Percentiles rank a stretch among this genome's conserved stretches.
These are phyloP conservation scores for Daphoenositta chrysoptera DNA, from an alignment of 2,113 vertebrate genomes.

Conservation along the genomic window DNA sequence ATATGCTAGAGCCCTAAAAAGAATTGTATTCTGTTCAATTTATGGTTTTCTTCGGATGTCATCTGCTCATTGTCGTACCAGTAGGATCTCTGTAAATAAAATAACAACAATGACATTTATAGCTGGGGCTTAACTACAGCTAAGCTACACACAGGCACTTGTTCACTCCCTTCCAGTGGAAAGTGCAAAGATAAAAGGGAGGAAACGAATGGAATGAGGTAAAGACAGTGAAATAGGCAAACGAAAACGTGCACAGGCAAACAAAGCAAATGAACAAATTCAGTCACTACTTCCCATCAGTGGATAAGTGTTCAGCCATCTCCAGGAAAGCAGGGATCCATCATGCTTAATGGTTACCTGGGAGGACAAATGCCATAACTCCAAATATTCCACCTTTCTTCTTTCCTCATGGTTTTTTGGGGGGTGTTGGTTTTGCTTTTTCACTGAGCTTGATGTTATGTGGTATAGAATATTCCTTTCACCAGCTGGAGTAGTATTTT, in stretches of 20 bases:
- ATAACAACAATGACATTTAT: neutral
- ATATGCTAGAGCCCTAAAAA: neutral
- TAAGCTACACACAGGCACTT: neutral
- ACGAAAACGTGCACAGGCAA: neutral
- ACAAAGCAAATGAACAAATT: neutral
- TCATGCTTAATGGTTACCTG: rapidly evolving
- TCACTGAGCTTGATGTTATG: neutral
- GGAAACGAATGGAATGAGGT: neutral
- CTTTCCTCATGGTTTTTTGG: neutral
- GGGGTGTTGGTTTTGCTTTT: neutral
- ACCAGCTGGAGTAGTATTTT: neutral
- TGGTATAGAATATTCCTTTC: neutral
- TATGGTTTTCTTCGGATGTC: neutral
- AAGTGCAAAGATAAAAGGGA: neutral
- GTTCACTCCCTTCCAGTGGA: neutral
- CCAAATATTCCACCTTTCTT: rapidly evolving
- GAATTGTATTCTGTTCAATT: neutral
- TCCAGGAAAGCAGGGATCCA: neutral
- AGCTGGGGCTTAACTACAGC: neutral
- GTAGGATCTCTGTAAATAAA: neutral
- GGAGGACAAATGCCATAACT: rapidly evolving
- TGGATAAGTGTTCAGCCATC: neutral
- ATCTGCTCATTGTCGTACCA: neutral
- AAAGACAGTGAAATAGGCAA: neutral
- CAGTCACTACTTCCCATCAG: rapidly evolving